Evolutionary conservation across 1,140 invertebrate species (phyloP), one percentile per base, ranked within the genome.

Genomic region (Drosophila tani): DNA sequence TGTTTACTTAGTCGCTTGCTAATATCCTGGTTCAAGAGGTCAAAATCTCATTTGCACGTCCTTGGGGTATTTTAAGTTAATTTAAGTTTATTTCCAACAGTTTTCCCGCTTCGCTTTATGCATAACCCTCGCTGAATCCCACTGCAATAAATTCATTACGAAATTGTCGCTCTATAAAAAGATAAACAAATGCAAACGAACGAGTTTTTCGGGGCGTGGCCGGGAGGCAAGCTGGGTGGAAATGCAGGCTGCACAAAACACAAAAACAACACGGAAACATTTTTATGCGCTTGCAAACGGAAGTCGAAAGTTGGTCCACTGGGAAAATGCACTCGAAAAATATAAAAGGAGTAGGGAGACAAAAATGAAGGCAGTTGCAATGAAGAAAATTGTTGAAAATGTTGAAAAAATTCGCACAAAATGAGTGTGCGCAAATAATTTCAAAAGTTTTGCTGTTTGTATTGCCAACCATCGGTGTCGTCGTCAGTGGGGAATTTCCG

Each of bases 101-200:
- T 76, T 84, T 51, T 65, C 38, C 58, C 58, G 68, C 46, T 35
- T 67, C 70, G 63, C 49, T 45, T 84, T 86, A 85, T 87, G 70
- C 71, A 86, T 87, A 76, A 77, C 80, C 83, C 71, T 74, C 70
- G 71, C 70, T 59, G 51, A 57, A 41, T 81, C 69, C 65, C 79
- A 67, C 43, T 77, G 83, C 83, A 87, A 87, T 87, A 87, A 87
- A 87, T 87, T 87, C 84, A 87, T 87, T 87, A 88, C 80, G 75
- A 87, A 87, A 87, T 87, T 88, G 83, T 87, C 83, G 83, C 84
- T 87, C 64, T 71, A 81, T 81, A 88, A 83, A 87, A 84, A 88
- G 81, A 87, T 87, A 87, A 87, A 88, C 73, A 88, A 87, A 80
- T 67, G 80, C 77, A 80, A 82, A 69, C 73, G 68, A 59, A 45